A percentile compares a stretch with the other conserved stretches of the same genome.
Evolutionary conservation across 2,888 invertebrate genomes (phyloP).

Genomic region (Leptinotarsa rubiginosa): DNA sequence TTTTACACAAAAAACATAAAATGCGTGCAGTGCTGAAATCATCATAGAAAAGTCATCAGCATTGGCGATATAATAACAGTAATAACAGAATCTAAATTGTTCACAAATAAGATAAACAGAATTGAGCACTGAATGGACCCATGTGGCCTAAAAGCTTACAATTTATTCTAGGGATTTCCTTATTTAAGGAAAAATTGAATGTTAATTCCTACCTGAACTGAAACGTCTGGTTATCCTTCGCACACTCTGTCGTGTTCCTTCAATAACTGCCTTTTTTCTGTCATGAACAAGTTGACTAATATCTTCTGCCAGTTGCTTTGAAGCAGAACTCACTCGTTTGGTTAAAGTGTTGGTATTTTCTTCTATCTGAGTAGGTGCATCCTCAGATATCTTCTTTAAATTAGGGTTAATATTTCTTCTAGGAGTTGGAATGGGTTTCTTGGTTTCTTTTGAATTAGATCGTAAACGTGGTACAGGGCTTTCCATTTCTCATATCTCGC

Average conservation of each 20-base stretch:
- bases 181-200: too few relatives aligned
- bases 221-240: constrained; percentile 62
- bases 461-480: constrained; percentile 57
- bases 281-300: constrained; percentile 70
- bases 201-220: constrained; percentile 42
- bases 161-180: too few relatives aligned
- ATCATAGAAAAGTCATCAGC: too few relatives aligned
- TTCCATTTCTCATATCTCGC: constrained; percentile 50
- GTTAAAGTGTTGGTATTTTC: constrained; percentile 58
- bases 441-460: constrained; percentile 59
- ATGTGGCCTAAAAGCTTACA: too few relatives aligned
- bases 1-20: too few relatives aligned
- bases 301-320: constrained; percentile 70
- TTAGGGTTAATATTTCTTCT: constrained; percentile 66
- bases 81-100: too few relatives aligned
- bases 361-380: constrained; percentile 1
- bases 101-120: too few relatives aligned
- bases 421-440: constrained; percentile 70
- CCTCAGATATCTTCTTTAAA: constrained; percentile 35
- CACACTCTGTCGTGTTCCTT: constrained; percentile 71
- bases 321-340: constrained; percentile 67
- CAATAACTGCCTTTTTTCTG: constrained; percentile 73
- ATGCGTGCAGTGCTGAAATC: too few relatives aligned
- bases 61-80: too few relatives aligned
- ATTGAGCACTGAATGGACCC: too few relatives aligned